phyloP scores from a whole-genome alignment of 2,797 vertebrate genomes.

The Sebastes vulpes region DNA sequence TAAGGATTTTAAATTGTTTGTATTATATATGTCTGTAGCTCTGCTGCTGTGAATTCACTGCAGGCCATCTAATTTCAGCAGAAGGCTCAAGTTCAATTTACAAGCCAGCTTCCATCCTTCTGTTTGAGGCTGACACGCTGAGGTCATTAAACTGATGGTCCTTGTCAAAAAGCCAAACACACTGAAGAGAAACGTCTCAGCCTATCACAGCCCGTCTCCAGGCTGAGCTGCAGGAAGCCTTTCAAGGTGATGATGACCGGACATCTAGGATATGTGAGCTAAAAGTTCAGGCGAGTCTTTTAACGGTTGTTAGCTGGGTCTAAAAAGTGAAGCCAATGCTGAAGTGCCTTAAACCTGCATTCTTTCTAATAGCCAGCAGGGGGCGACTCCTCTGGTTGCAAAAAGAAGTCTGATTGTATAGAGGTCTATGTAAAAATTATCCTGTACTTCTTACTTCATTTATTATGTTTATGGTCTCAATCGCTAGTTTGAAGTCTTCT shows the following conservation, averaged over 20 bases:
- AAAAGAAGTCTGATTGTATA: background rate
- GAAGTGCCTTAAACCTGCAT: background rate
- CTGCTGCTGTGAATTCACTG: background rate
- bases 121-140: background rate
- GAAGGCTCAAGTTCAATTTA: background rate
- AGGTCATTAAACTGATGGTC: background rate
- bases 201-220: background rate
- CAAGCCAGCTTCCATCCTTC: background rate
- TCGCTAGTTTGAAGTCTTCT: too few relatives aligned
- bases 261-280: background rate
- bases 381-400: background rate
- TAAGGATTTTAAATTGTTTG: background rate
- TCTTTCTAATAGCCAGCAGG: background rate
- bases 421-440: too few relatives aligned
- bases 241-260: slow-evolving; percentile 6
- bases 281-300: background rate
- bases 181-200: background rate
- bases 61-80: background rate
- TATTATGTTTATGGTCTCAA: too few relatives aligned
- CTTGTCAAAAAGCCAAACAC: background rate
- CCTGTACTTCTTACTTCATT: too few relatives aligned
- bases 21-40: background rate
- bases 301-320: background rate
- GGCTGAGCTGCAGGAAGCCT: background rate
- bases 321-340: background rate